Conservation (phyloP, 2,888 invertebrate species). For the Cryptocheilus praepositus region DNA sequence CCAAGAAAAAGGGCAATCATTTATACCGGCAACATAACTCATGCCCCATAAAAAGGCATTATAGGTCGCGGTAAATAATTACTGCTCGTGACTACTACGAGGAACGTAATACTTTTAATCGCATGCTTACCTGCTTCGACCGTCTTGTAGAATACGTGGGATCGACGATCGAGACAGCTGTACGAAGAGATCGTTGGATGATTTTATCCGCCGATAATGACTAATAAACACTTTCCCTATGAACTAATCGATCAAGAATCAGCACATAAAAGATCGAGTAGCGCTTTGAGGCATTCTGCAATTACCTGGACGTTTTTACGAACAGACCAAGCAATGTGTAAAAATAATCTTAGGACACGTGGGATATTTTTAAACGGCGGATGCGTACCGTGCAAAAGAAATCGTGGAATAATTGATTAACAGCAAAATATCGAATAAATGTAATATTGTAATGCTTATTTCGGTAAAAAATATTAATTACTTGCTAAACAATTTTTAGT, state of each 20-base stretch:
- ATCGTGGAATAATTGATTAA: no score
- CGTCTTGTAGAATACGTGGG: slow-evolving; percentile 7
- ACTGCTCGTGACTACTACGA: slow-evolving; percentile 16
- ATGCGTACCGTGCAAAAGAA: no score
- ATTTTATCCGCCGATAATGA: slow-evolving; percentile 31
- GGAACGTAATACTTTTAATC: slow-evolving; percentile 21
- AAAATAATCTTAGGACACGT: no score
- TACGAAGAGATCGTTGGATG: background rate
- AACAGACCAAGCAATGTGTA: no score
- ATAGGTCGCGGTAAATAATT: slow-evolving; percentile 29
- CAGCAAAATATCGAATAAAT: no score
- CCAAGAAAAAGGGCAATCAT: no score
- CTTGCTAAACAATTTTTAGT: no score
- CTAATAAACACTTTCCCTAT: slow-evolving; percentile 43
- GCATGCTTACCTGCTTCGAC: slow-evolving; percentile 15
- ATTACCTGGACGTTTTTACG: background rate
- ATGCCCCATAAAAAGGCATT: background rate
- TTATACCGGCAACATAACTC: no score
- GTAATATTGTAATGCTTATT: no score
- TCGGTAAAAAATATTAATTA: no score
- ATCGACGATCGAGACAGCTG: slow-evolving; percentile 15
- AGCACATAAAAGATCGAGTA: slow-evolving; percentile 32
- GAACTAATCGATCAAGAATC: slow-evolving; percentile 52
- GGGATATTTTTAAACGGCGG: no score
- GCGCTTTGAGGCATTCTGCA: slow-evolving; percentile 17